Percentiles rank a stretch among this genome's conserved stretches.
Conservation (phyloP, 2,113 vertebrate genomes). For the Donacobius atricapilla region DNA sequence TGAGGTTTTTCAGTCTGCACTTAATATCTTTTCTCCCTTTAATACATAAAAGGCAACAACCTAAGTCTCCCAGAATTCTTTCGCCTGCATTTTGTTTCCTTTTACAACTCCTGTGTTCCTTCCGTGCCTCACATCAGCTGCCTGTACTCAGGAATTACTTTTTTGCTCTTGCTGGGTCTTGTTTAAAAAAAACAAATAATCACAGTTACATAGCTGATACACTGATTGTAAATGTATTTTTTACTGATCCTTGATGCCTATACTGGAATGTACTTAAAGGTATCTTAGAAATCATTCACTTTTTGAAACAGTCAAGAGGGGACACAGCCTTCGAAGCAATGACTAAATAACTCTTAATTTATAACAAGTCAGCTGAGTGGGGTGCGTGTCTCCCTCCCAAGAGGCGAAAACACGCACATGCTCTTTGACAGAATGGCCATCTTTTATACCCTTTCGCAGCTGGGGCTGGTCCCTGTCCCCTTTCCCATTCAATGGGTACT, state of each 20-base stretch:
- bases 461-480: not conserved
- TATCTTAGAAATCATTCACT: not conserved
- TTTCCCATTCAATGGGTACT: not conserved
- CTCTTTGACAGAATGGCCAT: too few relatives aligned
- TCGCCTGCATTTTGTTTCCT: not conserved
- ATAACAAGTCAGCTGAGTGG: not conserved
- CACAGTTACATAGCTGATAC: not conserved
- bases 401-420: rapidly evolving
- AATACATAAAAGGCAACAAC: not conserved
- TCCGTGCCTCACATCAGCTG: too few relatives aligned
- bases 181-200: not conserved
- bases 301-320: not conserved
- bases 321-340: not conserved
- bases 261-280: not conserved
- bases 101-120: not conserved
- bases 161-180: not conserved
- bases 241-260: not conserved
- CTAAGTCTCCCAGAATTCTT: not conserved
- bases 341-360: not conserved
- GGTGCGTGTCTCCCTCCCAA: not conserved
- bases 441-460: rapidly evolving
- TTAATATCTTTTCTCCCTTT: not conserved
- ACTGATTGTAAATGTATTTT: not conserved
- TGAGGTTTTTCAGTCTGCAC: not conserved
- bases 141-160: not conserved